phyloP scores from a whole-genome alignment of 1,140 invertebrate genomes.

The Lasioglossum baleicum region DNA sequence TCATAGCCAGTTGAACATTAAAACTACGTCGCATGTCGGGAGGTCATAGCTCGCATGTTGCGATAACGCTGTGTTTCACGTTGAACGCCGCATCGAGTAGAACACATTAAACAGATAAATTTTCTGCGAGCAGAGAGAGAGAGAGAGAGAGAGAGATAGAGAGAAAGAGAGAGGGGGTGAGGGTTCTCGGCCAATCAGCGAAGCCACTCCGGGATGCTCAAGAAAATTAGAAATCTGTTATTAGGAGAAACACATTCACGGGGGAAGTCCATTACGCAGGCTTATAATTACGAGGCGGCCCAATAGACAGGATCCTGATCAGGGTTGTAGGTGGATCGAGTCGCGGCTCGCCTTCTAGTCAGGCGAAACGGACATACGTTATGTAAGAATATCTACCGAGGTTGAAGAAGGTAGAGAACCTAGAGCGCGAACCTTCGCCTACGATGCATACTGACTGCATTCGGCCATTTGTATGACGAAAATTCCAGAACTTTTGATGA shows the following conservation, averaged over 20 bases:
- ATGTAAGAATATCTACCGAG: conserved; percentile 33
- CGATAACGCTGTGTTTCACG: not conserved
- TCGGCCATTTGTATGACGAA: no score
- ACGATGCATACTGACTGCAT: no score
- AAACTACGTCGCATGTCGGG: not conserved
- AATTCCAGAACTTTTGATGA: no score
- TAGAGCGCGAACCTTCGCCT: not conserved
- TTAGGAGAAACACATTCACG: conserved; percentile 16
- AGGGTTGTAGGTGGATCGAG: not conserved
- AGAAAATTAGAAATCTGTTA: conserved; percentile 18
- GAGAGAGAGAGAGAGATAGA: no score
- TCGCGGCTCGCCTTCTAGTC: not conserved
- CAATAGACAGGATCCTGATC: conserved; percentile 17
- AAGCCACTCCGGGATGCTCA: not conserved
- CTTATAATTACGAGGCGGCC: conserved; percentile 27
- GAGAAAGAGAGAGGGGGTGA: no score
- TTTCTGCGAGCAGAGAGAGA: not conserved
- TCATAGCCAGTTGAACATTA: not conserved
- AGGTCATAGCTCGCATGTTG: not conserved
- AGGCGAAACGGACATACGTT: conserved; percentile 26
- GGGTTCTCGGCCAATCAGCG: not conserved
- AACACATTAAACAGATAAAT: not conserved
- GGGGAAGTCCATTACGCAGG: not conserved
- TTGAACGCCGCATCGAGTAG: not conserved
- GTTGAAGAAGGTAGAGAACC: not conserved